Base-by-base conservation (phyloP, 2,797 vertebrate genomes). In the Anabacerthia variegaticeps region DNA sequence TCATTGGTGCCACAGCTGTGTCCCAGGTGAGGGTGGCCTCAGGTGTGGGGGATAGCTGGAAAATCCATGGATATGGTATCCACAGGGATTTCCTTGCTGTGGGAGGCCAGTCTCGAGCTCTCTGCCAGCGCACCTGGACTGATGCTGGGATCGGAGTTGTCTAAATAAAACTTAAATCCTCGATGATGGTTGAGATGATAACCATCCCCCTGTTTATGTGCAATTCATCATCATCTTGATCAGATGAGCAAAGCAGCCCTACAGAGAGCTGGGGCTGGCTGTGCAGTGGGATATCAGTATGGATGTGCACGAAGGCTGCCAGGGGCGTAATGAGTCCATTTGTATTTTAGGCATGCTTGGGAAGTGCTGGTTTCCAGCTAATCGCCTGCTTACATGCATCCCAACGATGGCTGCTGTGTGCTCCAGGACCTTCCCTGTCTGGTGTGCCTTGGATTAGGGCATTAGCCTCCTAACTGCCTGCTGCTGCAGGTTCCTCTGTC, bases 21-120 rank as follows among this genome's bases (percentile, higher is more conserved):
- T 55, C 54, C 11, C 21, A 12, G 16, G 0, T 3, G 3, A 46
- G 88, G 21, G 15, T 12, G 46, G 67, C 39, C 43, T 49, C 11
- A 1, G 51, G 32, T 37, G 39, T 43, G 28, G 12, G 13, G 48
- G 16, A 5, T 7, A 6, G 44, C 36, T 46, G 52, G 56, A 18
- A 76, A 21, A 12, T 36, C 65, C 18, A n/a, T 0, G 0, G 26
- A 10, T 62, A 39, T 2, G 2, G 23, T 32, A 2, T 61, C 3
- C 2, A 4, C 8, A 43, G 34, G 32, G 28, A 12, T 28, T 3
- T 32, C 6, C 2, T 4, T 4, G 17, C 69, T 78, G 67, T 49
- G 26, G 69, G 37, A 52, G 30, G 17, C 58, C 1, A 4, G 4
- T 37, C 32, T 78, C 4, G 0, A n/a, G 44, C 48, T 28, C 36